Percentiles rank a stretch among this genome's conserved stretches.
Conservation (phyloP, 1,140 invertebrate genomes). For the Pogonognathellus flavescens region DNA sequence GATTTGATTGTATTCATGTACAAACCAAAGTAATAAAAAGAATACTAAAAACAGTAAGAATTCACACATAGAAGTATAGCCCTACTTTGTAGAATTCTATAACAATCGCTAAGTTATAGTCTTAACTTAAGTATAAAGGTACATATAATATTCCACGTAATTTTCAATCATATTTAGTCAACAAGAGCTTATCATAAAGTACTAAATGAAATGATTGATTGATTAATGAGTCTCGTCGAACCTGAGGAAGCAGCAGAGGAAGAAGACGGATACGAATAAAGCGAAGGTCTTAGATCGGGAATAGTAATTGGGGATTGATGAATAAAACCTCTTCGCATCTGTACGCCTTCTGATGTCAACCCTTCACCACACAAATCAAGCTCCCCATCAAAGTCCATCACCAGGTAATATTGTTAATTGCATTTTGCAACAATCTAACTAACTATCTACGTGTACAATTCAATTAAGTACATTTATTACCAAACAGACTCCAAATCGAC, state of each 20-base stretch:
- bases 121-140: too few species aligned
- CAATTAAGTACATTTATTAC: not conserved
- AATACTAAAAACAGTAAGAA: not conserved
- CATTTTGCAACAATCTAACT: not conserved
- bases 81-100: not conserved
- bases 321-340: conserved; percentile 62
- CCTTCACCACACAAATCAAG: conserved; percentile 58
- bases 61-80: not conserved
- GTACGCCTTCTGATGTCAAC: conserved; percentile 64
- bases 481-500: not conserved
- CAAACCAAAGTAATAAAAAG: not conserved
- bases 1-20: not conserved
- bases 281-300: conserved; percentile 67
- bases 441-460: not conserved
- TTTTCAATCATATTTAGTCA: not conserved
- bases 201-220: conserved; percentile 17
- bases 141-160: too few species aligned
- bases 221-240: conserved; percentile 38
- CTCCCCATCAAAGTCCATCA: conserved; percentile 49
- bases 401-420: conserved; percentile 44
- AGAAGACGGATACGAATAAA: conserved; percentile 63
- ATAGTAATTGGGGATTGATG: conserved; percentile 64
- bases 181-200: not conserved
- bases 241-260: conserved; percentile 55
- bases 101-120: too few species aligned